Percentiles rank a stretch among this genome's conserved stretches.
Conservation (phyloP, 2,113 vertebrate species). For the Lepidothrix coronata region DNA sequence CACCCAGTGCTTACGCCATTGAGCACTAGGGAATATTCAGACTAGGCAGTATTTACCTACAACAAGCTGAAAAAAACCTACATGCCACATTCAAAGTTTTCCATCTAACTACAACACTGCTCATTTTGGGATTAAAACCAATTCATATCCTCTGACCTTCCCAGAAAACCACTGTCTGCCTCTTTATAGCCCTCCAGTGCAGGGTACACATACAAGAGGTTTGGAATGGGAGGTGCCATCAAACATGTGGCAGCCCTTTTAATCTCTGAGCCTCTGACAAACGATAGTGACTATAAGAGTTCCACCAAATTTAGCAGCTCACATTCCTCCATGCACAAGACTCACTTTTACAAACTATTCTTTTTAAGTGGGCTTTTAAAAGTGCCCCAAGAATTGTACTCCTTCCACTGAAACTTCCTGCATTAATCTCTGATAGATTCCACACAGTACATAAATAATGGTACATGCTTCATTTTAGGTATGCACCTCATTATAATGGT, state of each 20-base stretch:
- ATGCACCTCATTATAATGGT: constrained; percentile 40
- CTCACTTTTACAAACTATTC: neutral
- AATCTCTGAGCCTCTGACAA: neutral
- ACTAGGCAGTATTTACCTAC: neutral
- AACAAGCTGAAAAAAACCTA: neutral
- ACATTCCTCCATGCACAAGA: neutral
- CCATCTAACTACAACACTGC: neutral
- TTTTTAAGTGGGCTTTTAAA: constrained; percentile 21
- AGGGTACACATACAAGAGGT: neutral
- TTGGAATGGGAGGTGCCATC: neutral
- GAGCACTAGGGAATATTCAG: neutral
- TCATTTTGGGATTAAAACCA: neutral
- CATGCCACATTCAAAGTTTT: neutral
- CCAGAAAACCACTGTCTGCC: neutral
- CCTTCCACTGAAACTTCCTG: neutral
- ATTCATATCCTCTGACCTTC: neutral
- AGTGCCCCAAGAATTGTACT: neutral
- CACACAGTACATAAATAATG: constrained; percentile 51
- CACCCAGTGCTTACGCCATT: neutral
- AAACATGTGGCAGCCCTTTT: neutral
- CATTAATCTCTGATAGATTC: constrained; percentile 3
- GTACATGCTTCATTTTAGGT: neutral
- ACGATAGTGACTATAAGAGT: neutral
- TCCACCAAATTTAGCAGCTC: neutral
- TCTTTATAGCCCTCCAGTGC: neutral